Base-by-base conservation (phyloP, 2,797 vertebrate genomes). In the Champsocephalus esox region DNA sequence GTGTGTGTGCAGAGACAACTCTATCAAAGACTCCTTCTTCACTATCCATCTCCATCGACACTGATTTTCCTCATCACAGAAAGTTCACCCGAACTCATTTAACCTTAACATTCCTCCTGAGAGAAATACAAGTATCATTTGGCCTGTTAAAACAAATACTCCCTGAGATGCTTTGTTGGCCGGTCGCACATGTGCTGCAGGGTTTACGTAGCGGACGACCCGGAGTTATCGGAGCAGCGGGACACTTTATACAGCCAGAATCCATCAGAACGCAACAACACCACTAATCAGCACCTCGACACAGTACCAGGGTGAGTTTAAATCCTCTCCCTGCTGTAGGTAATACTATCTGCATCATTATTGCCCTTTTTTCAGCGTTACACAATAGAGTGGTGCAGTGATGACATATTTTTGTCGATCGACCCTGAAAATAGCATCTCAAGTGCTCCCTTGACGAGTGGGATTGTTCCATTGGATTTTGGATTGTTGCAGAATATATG, bases 61-160 rank as follows among this genome's bases (percentile, higher is more conserved):
- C 59, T 3, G 32, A 83, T 75, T 78, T 28, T 63, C 49, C 52
- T 59, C 52, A 64, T 81, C 63, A 13, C 77, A 77, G 51, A 86
- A 69, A 61, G 77, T 83, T 80, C 10, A 75, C 80, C 72, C 46
- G 6, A 82, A 94, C 89, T 90, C 85, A 90, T 93, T 94, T 90
- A 88, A 88, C 92, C 82, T 89, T 79, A 88, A 80, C 88, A 88
- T 92, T 94, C 86, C 91, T 90, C 82, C n/a, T 67, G 87, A 90
- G 91, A 91, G 87, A 85, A 92, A 89, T 79, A 82, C 75, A 88
- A 86, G 87, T 90, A 93, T 92, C 87, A 89, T 87, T 94, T 91
- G 89, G 87, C 89, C 85, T 88, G 88, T 93, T 94, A 73, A 94
- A 94, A 94, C 93, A 94, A 94, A 95, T 93, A 94, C 84, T 90